Conservation (phyloP, 2,888 invertebrate species). For the Euzetes globulus region DNA sequence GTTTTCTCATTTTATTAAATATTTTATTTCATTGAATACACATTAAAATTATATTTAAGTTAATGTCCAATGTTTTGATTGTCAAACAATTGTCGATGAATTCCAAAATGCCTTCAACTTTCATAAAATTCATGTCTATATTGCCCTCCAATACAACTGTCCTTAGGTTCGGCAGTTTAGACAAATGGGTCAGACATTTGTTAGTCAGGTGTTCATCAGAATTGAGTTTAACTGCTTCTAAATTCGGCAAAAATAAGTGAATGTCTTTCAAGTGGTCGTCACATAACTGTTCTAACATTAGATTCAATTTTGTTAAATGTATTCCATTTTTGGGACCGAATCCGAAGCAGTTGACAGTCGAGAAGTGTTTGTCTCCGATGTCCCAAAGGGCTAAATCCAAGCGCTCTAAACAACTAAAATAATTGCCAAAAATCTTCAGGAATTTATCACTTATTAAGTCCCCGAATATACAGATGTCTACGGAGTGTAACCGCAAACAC, state of each 20-base stretch:
- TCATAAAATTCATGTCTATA: background rate
- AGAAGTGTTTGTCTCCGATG: background rate
- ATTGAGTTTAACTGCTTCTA: background rate
- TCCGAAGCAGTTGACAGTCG: background rate
- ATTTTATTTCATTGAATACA: background rate
- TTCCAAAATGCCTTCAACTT: background rate
- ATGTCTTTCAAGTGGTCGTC: slow-evolving; percentile 8
- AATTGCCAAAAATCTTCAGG: background rate
- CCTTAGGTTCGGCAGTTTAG: background rate
- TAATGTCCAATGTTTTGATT: background rate
- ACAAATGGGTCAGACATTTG: background rate
- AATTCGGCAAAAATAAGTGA: background rate
- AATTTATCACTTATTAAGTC: background rate
- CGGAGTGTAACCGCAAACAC: background rate
- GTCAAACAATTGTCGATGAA: background rate
- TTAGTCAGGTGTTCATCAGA: background rate
- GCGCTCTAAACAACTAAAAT: background rate
- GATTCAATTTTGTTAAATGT: slow-evolving; percentile 11
- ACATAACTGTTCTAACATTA: slow-evolving; percentile 10
- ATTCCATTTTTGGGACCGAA: background rate
- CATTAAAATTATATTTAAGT: background rate
- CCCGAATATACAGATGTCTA: slow-evolving; percentile 2
- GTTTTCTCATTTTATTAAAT: too few species aligned
- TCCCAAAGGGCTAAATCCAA: background rate
- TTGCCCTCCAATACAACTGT: slow-evolving; percentile 17